phyloP scores from a whole-genome alignment of 2,797 vertebrate genomes.

The Otolemur crassicaudatus region DNA sequence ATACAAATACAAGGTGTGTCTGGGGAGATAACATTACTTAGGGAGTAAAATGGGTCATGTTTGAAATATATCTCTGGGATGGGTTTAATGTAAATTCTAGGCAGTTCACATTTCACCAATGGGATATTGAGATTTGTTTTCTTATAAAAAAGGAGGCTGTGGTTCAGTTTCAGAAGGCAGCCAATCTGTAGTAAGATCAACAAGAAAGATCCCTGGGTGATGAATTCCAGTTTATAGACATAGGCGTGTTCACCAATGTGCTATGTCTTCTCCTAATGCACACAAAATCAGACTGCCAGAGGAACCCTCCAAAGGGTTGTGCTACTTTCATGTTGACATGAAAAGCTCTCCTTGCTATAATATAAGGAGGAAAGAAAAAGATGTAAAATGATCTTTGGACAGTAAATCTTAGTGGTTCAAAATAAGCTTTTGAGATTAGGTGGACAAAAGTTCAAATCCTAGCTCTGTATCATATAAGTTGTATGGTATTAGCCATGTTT shows the following conservation, averaged over 20 bases:
- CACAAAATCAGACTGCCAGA: background rate
- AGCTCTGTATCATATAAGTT: background rate
- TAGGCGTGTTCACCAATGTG: background rate
- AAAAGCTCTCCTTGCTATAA: background rate
- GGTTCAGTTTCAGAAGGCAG: background rate
- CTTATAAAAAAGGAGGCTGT: background rate
- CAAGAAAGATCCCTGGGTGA: background rate
- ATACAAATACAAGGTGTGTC: background rate
- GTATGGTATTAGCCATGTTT: background rate
- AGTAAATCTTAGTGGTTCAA: background rate
- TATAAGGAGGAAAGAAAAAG: background rate
- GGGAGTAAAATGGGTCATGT: background rate
- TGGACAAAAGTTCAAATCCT: background rate
- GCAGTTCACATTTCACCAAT: conserved; percentile 17
- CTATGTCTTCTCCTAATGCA: background rate
- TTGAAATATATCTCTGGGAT: background rate
- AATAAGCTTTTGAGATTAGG: background rate
- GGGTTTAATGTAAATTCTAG: conserved; percentile 1
- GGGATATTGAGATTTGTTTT: background rate
- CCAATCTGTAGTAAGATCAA: background rate
- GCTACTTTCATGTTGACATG: background rate
- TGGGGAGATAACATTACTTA: background rate
- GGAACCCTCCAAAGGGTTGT: background rate
- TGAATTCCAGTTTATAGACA: background rate
- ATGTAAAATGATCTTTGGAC: background rate